phyloP scores from a whole-genome alignment of 2,113 vertebrate genomes.

The Arothron firmamentum region DNA sequence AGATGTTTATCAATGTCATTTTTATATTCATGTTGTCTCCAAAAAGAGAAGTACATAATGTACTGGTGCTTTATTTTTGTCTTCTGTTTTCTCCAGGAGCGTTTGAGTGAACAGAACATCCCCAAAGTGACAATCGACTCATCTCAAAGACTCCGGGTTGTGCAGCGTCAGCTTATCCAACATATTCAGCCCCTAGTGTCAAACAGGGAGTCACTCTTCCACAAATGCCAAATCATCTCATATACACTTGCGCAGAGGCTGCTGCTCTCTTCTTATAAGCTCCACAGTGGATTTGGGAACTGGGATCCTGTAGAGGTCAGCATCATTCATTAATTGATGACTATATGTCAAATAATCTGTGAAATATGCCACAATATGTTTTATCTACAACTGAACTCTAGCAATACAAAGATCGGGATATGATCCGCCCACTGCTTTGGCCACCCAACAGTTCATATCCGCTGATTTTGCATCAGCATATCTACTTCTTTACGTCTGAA shows the following conservation, averaged over 20 bases:
- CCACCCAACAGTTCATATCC: constrained; percentile 68
- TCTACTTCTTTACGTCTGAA: constrained; percentile 90
- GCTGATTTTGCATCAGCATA: constrained; percentile 84
- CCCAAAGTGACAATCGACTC: constrained; percentile 72
- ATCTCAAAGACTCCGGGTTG: constrained; percentile 67
- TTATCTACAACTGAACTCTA: constrained; percentile 3
- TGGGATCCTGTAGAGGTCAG: constrained; percentile 89
- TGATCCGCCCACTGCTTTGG: constrained; percentile 78
- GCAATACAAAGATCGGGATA: constrained; percentile 82
- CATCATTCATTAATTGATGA: not conserved
- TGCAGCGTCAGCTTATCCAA: constrained; percentile 72
- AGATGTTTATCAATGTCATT: too few relatives aligned
- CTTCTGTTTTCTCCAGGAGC: constrained; percentile 72
- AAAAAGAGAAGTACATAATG: not conserved
- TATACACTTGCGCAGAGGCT: constrained; percentile 78
- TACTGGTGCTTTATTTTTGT: not conserved
- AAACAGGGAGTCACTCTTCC: constrained; percentile 87
- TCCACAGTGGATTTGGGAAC: constrained; percentile 83
- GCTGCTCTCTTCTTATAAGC: constrained; percentile 80
- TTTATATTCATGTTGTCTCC: too few relatives aligned
- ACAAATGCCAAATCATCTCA: constrained; percentile 81
- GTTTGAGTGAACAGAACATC: constrained; percentile 77
- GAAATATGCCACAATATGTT: too few relatives aligned
- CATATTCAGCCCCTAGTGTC: constrained; percentile 77
- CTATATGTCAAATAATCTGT: too few relatives aligned